Evolutionary conservation across 2,797 vertebrate species (phyloP).

Genomic region (Sebastes cheni): DNA sequence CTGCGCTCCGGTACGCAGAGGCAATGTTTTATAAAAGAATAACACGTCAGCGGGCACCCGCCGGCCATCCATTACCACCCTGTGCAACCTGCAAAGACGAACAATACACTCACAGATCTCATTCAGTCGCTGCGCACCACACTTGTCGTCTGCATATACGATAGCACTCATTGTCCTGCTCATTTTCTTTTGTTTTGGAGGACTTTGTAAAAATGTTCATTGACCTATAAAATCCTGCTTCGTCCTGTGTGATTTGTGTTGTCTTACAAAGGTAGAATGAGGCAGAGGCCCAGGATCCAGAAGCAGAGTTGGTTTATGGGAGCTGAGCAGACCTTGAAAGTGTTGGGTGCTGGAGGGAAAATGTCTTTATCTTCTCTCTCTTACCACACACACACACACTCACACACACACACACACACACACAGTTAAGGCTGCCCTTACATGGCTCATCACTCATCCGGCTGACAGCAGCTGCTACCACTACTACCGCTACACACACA

Average conservation of each 20-base stretch:
- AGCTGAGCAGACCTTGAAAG: constrained; percentile 37
- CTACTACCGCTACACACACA: background rate
- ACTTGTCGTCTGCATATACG: constrained; percentile 35
- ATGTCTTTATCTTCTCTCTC: constrained; percentile 61
- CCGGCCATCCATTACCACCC: constrained; percentile 84
- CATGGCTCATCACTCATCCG: constrained; percentile 50
- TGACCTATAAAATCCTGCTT: background rate
- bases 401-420: background rate
- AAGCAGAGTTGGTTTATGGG: constrained; percentile 47
- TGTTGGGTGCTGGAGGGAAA: constrained; percentile 42
- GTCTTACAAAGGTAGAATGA: constrained; percentile 66
- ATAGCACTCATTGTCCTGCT: background rate
- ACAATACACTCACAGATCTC: constrained; percentile 49
- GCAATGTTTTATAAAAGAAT: constrained; percentile 90
- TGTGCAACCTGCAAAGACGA: constrained; percentile 59
- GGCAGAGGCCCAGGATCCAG: constrained; percentile 19
- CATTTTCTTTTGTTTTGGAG: background rate
- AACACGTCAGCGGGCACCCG: constrained; percentile 83
- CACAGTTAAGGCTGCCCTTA: constrained; percentile 5
- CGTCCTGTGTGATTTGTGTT: constrained; percentile 59
- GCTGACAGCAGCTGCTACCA: constrained; percentile 30
- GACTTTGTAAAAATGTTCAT: background rate
- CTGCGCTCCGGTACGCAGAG: constrained; percentile 78
- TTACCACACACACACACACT: background rate
- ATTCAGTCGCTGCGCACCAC: constrained; percentile 3